These are phyloP conservation scores for Cristatella mucedo DNA, from an alignment of 2,888 invertebrate species.

Conservation along the genomic window DNA sequence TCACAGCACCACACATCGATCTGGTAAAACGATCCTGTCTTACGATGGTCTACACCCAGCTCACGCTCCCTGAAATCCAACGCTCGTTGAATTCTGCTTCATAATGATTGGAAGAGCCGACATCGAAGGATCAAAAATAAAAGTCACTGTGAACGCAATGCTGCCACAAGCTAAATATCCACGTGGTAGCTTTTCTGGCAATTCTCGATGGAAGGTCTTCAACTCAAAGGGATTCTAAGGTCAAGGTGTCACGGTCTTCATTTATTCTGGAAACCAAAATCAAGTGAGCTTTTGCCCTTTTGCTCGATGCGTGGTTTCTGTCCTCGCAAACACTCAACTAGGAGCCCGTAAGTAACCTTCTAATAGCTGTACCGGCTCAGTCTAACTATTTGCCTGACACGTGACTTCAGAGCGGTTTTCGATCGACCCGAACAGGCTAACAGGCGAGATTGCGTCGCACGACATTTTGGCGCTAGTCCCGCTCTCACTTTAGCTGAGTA, in stretches of 20 bases:
- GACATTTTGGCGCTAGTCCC: slow-evolving; percentile 30
- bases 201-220: slow-evolving; percentile 46
- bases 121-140: slow-evolving; percentile 56
- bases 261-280: slow-evolving; percentile 51
- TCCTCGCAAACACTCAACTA: slow-evolving; percentile 50
- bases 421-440: slow-evolving; percentile 13
- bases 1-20: too few relatives aligned
- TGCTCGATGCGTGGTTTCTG: slow-evolving; percentile 56
- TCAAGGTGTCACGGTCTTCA: slow-evolving; percentile 51
- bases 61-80: too few relatives aligned
- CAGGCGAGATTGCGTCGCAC: slow-evolving; percentile 23
- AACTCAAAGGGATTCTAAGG: slow-evolving; percentile 51
- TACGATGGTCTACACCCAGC: too few relatives aligned
- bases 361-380: slow-evolving; percentile 53
- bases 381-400: slow-evolving; percentile 50
- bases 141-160: slow-evolving; percentile 51
- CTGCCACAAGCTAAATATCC: slow-evolving; percentile 52
- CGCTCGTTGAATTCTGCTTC: too few relatives aligned
- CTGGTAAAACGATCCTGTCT: too few relatives aligned
- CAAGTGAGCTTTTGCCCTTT: too few relatives aligned
- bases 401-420: too few relatives aligned
- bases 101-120: too few relatives aligned
- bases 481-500: slow-evolving; percentile 41
- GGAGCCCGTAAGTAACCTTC: slow-evolving; percentile 48
- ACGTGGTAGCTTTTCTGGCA: slow-evolving; percentile 58